These are phyloP conservation scores for Porites evermanni DNA, from an alignment of 92 coral and sea anemone genomes.

Conservation along the genomic window DNA sequence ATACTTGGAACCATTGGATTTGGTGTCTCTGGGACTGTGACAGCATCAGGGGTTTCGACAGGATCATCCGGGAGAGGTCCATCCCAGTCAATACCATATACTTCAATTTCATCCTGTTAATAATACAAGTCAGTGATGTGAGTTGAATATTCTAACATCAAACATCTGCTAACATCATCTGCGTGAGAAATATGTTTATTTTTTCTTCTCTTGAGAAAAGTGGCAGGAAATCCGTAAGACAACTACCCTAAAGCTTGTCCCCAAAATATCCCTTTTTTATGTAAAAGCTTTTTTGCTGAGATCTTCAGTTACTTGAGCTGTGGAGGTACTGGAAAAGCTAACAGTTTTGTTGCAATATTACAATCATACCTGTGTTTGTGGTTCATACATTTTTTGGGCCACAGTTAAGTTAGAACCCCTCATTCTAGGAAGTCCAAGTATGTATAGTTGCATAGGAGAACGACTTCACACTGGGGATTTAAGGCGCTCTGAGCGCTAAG, in stretches of 20 bases:
- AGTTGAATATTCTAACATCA: conserved; percentile 13
- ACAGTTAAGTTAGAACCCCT: conserved; percentile 43
- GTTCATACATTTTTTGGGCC: conserved; percentile 43
- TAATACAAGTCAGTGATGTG: conserved; percentile 22
- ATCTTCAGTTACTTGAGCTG: conserved; percentile 21
- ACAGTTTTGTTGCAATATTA: conserved; percentile 9
- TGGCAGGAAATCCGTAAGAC: conserved; percentile 19
- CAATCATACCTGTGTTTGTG: conserved; percentile 26
- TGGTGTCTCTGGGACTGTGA: conserved; percentile 29
- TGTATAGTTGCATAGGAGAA: conserved; percentile 60
- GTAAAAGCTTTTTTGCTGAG: conserved; percentile 15
- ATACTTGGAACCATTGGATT: conserved; percentile 39
- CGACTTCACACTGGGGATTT: conserved; percentile 61
- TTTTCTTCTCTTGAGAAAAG: conserved; percentile 21
- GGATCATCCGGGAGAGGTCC: conserved; percentile 59
- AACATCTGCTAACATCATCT: neutral
- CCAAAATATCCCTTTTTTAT: conserved; percentile 3
- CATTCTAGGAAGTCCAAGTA: conserved; percentile 45
- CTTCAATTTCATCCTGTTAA: conserved; percentile 51
- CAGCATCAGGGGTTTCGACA: conserved; percentile 11
- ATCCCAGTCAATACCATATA: conserved; percentile 67
- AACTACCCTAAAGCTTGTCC: conserved; percentile 14
- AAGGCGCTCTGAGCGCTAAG: conserved; percentile 18
- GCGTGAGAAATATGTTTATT: neutral
- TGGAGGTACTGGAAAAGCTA: conserved; percentile 12